These are phyloP conservation scores for Benthosema pterotum DNA, from an alignment of 2,797 vertebrate species.

Conservation along the genomic window DNA sequence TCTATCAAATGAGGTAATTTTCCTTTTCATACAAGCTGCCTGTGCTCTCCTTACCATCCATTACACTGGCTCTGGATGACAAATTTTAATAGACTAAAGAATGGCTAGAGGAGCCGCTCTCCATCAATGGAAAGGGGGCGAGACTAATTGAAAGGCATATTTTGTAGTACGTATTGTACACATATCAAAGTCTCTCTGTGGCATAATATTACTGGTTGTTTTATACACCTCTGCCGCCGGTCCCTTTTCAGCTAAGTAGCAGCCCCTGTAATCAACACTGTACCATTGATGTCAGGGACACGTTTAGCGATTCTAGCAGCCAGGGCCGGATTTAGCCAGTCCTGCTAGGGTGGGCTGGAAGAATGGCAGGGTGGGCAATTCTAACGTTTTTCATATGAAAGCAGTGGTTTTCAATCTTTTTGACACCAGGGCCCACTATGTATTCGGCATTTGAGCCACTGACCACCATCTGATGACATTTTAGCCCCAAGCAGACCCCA, in stretches of 20 bases:
- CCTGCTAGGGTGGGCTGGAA: too few species aligned
- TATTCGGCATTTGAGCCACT: too few species aligned
- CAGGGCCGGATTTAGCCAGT: too few species aligned
- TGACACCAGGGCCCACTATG: too few species aligned
- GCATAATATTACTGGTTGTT: constrained; percentile 25
- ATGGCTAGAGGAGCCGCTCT: constrained; percentile 52
- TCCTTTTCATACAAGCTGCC: constrained; percentile 70
- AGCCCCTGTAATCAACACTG: background rate
- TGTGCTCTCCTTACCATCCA: constrained; percentile 61
- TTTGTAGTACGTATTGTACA: constrained; percentile 24
- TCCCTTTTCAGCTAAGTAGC: constrained; percentile 35
- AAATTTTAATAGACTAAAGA: constrained; percentile 74
- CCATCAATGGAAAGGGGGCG: constrained; percentile 56
- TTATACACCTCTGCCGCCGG: too few species aligned
- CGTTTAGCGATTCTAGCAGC: too few species aligned
- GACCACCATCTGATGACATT: too few species aligned
- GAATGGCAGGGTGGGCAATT: too few species aligned
- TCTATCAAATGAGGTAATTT: constrained; percentile 71
- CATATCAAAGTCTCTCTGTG: constrained; percentile 23
- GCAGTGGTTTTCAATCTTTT: too few species aligned
- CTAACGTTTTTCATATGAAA: too few species aligned
- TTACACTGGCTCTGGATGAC: constrained; percentile 62
- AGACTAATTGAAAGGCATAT: constrained; percentile 47
- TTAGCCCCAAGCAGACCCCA: too few species aligned
- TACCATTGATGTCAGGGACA: background rate